Conservation (phyloP, 2,888 invertebrate species). For the Drosophila borealis region DNA sequence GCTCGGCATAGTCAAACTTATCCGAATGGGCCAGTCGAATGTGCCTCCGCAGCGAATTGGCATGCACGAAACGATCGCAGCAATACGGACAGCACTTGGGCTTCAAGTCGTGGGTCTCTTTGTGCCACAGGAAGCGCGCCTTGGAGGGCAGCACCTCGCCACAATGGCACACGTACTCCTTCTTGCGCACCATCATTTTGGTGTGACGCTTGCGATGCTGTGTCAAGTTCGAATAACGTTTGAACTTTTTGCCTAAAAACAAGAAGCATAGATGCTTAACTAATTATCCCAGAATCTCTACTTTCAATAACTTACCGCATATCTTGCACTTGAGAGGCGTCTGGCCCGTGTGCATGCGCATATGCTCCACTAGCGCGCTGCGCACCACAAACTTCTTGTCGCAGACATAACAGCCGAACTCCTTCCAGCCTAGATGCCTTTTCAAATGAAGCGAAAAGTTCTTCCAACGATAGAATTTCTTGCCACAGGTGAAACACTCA, state of each 20-base stretch:
- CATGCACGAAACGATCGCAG: constrained; percentile 94
- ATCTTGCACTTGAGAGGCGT: constrained; percentile 92
- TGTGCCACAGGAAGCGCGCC: constrained; percentile 94
- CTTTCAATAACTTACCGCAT: constrained; percentile 86
- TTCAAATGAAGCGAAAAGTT: constrained; percentile 92
- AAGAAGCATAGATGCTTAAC: background rate
- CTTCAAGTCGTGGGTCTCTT: constrained; percentile 92
- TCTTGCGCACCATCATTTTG: constrained; percentile 89
- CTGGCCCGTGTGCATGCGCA: constrained; percentile 92
- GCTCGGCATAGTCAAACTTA: constrained; percentile 89
- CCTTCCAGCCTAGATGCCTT: constrained; percentile 92
- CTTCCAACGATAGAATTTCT: constrained; percentile 90
- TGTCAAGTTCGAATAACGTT: constrained; percentile 93
- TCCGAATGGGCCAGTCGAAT: constrained; percentile 92
- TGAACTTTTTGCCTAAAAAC: constrained; percentile 88
- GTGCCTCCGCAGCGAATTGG: constrained; percentile 93
- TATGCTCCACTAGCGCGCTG: constrained; percentile 92
- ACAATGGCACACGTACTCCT: constrained; percentile 91
- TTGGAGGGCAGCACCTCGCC: constrained; percentile 93
- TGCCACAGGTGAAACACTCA: constrained; percentile 93
- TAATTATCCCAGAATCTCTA: too few relatives aligned
- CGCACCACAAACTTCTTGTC: constrained; percentile 93
- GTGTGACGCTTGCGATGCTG: constrained; percentile 93
- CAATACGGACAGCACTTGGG: constrained; percentile 94
- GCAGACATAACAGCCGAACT: constrained; percentile 90